phyloP scores from a whole-genome alignment of 2,113 vertebrate species.

The Ceyx margarethae region DNA sequence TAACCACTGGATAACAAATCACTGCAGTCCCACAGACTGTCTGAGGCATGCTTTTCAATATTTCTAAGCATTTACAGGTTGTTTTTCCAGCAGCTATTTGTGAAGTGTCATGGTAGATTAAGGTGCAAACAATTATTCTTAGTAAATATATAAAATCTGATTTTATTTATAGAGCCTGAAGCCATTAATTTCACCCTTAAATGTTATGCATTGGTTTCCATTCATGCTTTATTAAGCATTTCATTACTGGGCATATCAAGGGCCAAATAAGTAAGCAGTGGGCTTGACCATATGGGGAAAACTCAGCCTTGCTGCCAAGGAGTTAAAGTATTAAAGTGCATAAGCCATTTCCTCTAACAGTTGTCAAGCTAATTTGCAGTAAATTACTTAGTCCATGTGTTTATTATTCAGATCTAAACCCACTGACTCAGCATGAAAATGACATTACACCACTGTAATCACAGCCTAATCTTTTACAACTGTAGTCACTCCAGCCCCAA shows the following conservation, averaged over 20 bases:
- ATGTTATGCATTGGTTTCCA: background rate
- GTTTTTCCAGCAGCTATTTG: background rate
- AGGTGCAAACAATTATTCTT: background rate
- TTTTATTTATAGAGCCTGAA: background rate
- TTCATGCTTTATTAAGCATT: slow-evolving; percentile 3
- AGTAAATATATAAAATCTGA: background rate
- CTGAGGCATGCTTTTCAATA: background rate
- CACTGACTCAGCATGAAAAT: slow-evolving; percentile 12
- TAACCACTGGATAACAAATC: background rate
- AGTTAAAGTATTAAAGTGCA: slow-evolving; percentile 56
- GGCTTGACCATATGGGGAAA: slow-evolving; percentile 1
- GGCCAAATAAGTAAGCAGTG: slow-evolving; percentile 1
- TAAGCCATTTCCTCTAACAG: slow-evolving; percentile 47
- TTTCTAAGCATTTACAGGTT: background rate
- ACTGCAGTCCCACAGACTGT: background rate
- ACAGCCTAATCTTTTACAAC: slow-evolving; percentile 12
- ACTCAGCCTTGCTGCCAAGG: slow-evolving; percentile 26
- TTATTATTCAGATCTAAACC: slow-evolving; percentile 54
- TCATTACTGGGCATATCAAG: background rate
- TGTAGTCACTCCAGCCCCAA: background rate
- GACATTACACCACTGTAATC: background rate
- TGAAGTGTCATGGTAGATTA: background rate
- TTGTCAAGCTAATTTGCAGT: slow-evolving; percentile 57
- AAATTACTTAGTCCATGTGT: slow-evolving; percentile 41
- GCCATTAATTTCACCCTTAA: background rate